These are phyloP conservation scores for Danionella dracula DNA, from an alignment of 2,797 vertebrate genomes.

Conservation along the genomic window DNA sequence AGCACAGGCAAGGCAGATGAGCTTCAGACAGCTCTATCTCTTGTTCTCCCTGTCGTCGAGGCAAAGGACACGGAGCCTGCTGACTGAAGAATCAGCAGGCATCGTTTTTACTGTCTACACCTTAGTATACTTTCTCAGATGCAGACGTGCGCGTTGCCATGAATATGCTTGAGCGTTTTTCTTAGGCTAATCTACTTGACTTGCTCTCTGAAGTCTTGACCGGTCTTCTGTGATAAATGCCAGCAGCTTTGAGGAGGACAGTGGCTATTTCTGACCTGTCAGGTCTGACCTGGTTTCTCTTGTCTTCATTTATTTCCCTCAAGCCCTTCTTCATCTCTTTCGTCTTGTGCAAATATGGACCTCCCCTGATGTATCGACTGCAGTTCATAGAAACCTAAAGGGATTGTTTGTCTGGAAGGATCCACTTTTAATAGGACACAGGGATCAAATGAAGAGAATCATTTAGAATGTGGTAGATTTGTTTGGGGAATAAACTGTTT, in stretches of 20 bases:
- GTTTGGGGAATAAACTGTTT: conserved; percentile 46
- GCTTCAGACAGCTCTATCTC: conserved; percentile 24
- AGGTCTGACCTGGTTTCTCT: conserved; percentile 48
- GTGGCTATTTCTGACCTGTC: conserved; percentile 46
- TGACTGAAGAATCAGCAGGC: conserved; percentile 26
- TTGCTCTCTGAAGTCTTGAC: conserved; percentile 21
- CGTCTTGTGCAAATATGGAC: conserved; percentile 50
- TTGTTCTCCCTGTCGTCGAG: conserved; percentile 24
- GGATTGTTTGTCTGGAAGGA: conserved; percentile 53
- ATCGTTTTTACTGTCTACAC: conserved; percentile 8
- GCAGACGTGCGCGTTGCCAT: not conserved
- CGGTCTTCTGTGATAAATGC: conserved; percentile 31
- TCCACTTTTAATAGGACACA: conserved; percentile 55
- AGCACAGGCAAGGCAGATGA: not conserved
- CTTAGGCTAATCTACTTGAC: conserved; percentile 32
- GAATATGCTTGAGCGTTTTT: not conserved
- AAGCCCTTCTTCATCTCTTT: conserved; percentile 44
- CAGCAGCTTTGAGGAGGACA: conserved; percentile 41
- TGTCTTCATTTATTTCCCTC: conserved; percentile 49
- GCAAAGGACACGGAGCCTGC: conserved; percentile 24
- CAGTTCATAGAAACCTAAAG: conserved; percentile 55
- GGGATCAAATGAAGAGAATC: conserved; percentile 53
- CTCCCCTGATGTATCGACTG: conserved; percentile 48
- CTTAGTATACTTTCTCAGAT: not conserved
- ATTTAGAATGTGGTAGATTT: conserved; percentile 37